A percentile compares a stretch with the other conserved stretches of the same genome.
Conservation (phyloP, 2,113 vertebrate species). For the Eira barbara region DNA sequence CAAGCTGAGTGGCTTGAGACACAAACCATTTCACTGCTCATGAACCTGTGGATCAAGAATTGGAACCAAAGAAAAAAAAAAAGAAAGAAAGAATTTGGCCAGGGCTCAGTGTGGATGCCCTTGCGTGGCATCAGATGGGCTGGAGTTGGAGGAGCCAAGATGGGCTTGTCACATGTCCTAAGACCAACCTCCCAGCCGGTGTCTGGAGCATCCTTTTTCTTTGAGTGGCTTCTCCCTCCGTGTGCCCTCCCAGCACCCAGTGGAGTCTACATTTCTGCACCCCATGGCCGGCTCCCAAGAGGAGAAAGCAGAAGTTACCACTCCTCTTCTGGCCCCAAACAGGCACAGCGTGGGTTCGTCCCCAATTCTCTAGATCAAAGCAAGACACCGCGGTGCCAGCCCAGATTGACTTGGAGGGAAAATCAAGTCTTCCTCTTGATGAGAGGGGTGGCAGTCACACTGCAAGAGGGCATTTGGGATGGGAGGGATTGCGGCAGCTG, state of each 20-base stretch:
- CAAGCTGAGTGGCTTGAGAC: background rate
- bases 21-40: background rate
- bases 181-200: background rate
- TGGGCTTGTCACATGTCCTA: background rate
- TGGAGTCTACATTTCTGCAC: background rate
- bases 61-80: background rate
- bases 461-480: background rate
- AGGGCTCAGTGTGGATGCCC: background rate
- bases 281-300: background rate
- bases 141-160: background rate
- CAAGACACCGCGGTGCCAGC: background rate
- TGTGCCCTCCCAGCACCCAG: background rate
- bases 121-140: background rate
- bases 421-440: background rate
- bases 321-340: background rate
- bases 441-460: background rate
- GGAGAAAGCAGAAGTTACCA: background rate
- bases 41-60: background rate
- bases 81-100: background rate
- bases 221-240: background rate
- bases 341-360: background rate
- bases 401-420: background rate
- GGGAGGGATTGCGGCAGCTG: background rate
- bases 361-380: background rate
- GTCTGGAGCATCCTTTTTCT: background rate